Conservation (phyloP, 53 echinoderm and acorn worm species). For the Glandiceps talaboti region DNA sequence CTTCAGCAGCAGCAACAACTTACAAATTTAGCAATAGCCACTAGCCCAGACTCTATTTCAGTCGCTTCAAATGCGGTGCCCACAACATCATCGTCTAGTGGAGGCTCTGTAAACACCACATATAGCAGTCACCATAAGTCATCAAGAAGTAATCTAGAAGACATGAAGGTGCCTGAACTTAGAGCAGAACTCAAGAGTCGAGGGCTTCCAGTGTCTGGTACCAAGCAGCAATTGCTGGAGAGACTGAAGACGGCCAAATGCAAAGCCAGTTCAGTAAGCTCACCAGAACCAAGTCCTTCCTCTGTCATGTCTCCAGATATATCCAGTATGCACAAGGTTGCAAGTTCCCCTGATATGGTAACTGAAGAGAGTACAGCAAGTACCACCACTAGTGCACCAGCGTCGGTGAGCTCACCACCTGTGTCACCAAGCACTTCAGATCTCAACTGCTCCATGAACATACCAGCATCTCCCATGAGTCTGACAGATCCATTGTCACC, state of each 20-base stretch:
- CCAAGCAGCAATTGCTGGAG: conserved; percentile 90
- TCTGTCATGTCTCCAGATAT: background rate
- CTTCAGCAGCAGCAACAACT: background rate
- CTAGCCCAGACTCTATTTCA: conserved; percentile 41
- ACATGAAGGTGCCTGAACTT: conserved; percentile 95
- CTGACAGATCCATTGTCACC: conserved; percentile 85
- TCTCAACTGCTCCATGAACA: conserved; percentile 36
- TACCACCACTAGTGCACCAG: conserved; percentile 33
- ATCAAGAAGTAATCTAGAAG: conserved; percentile 69
- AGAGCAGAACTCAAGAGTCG: conserved; percentile 80
- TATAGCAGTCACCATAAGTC: conserved; percentile 7
- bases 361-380: conserved; percentile 45
- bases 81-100: conserved; percentile 15
- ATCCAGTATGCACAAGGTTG: conserved; percentile 47
- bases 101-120: conserved; percentile 14
- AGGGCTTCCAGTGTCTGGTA: conserved; percentile 92
- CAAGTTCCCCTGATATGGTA: conserved; percentile 69
- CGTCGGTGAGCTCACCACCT: conserved; percentile 80
- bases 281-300: conserved; percentile 21
- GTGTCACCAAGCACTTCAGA: conserved; percentile 53
- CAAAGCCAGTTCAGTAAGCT: conserved; percentile 14
- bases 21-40: conserved; percentile 7
- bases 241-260: conserved; percentile 53
- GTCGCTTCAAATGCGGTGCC: conserved; percentile 21
- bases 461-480: conserved; percentile 94